These are phyloP conservation scores for Tretioscincus oriximinensis DNA, from an alignment of 2,113 vertebrate species.

Conservation along the genomic window DNA sequence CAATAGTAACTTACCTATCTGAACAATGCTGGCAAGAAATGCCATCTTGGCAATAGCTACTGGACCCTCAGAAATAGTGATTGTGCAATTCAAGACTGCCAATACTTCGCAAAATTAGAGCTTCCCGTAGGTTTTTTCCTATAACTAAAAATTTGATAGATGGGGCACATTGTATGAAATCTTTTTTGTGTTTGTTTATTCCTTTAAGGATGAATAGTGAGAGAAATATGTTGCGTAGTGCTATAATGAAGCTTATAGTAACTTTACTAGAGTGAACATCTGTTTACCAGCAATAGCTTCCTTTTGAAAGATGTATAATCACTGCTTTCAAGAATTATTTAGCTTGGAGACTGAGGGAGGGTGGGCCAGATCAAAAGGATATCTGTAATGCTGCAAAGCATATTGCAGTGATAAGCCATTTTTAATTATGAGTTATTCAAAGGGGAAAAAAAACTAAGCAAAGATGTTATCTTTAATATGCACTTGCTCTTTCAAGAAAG, in stretches of 20 bases:
- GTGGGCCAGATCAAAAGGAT: slow-evolving; percentile 56
- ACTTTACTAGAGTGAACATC: slow-evolving; percentile 69
- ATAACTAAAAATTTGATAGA: slow-evolving; percentile 55
- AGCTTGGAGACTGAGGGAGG: slow-evolving; percentile 42
- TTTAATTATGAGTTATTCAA: slow-evolving; percentile 41
- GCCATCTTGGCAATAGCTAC: too few relatives aligned
- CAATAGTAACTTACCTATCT: too few relatives aligned
- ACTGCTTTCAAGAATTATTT: slow-evolving; percentile 56
- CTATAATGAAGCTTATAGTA: slow-evolving; percentile 58
- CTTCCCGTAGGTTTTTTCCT: slow-evolving; percentile 25
- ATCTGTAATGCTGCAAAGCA: slow-evolving; percentile 39
- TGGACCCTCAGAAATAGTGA: too few relatives aligned
- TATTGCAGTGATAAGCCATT: slow-evolving; percentile 47
- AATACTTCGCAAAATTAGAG: too few relatives aligned
- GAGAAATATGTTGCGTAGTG: slow-evolving; percentile 66
- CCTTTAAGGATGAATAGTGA: slow-evolving; percentile 62
- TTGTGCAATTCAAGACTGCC: too few relatives aligned
- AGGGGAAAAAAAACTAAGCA: background rate
- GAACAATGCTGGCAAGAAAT: too few relatives aligned
- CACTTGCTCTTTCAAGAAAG: slow-evolving; percentile 18
- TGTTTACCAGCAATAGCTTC: slow-evolving; percentile 70
- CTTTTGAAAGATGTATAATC: slow-evolving; percentile 58
- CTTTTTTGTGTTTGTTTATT: slow-evolving; percentile 58
- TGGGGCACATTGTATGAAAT: slow-evolving; percentile 52
- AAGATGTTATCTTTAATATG: slow-evolving; percentile 39